Evolutionary conservation across 2,113 vertebrate genomes (phyloP).

Genomic region (Notarius quadriscutis): DNA sequence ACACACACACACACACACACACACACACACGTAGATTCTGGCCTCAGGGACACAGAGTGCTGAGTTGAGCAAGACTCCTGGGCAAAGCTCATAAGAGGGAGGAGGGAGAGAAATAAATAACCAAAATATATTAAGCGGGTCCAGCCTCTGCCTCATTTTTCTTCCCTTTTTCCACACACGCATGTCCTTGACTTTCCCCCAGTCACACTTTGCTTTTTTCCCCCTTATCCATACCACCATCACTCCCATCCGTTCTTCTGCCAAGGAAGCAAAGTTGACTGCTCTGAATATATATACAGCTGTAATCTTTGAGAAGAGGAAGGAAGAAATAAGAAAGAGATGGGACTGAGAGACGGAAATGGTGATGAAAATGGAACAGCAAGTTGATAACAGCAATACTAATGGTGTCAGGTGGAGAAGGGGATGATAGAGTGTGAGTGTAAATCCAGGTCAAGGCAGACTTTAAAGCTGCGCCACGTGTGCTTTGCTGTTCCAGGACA

Average conservation of each 20-base stretch:
- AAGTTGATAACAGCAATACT: constrained; percentile 28
- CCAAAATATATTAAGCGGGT: constrained; percentile 49
- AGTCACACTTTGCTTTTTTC: constrained; percentile 15
- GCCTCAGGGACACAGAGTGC: constrained; percentile 49
- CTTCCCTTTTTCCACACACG: constrained; percentile 46
- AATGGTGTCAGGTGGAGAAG: constrained; percentile 37
- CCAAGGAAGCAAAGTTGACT: constrained; percentile 20
- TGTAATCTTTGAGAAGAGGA: constrained; percentile 15
- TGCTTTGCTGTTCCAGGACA: constrained; percentile 10
- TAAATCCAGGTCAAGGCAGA: constrained; percentile 39
- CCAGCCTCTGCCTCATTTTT: constrained; percentile 44
- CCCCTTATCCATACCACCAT: background rate
- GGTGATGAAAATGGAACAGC: constrained; percentile 44
- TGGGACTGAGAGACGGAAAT: constrained; percentile 35
- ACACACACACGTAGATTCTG: constrained; percentile 6
- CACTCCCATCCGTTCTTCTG: background rate
- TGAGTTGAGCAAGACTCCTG: constrained; percentile 52
- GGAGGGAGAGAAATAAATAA: constrained; percentile 50
- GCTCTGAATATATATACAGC: constrained; percentile 7
- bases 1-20: background rate
- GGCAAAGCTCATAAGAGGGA: constrained; percentile 37
- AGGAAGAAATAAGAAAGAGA: constrained; percentile 30
- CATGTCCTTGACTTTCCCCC: constrained; percentile 41
- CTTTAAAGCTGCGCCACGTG: constrained; percentile 8
- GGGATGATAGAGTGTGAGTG: constrained; percentile 25